Base-by-base conservation (phyloP, 2,888 invertebrate genomes). In the Clunio marinus region DNA sequence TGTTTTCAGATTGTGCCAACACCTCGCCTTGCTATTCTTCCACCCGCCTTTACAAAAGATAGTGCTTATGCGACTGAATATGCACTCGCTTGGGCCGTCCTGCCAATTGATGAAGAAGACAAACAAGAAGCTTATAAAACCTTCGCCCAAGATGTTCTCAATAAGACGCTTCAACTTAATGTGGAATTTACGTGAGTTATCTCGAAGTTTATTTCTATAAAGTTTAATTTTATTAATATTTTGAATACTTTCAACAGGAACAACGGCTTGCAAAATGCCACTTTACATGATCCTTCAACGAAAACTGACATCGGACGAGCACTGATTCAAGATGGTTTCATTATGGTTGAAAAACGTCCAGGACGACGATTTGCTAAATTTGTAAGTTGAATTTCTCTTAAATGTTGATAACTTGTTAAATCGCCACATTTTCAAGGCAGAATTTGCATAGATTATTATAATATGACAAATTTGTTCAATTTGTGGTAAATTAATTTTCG, bases 41-140 rank as follows among this genome's bases (percentile, higher is more conserved):
- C 97, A 0, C 81, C 88, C 24, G 85, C 86, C 68, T 91, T 89
- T 74, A 83, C 86, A 35, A 77, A 81, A 1, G 88, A 93, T 68
- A 86, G 86, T 70, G 85, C 91, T 51, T 92, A 87, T 76, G 97
- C 96, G 1, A 85, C 84, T n/a, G 95, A 96, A 76, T 96, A 92
- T 76, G 81, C 82, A 1, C 81, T 99, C 70, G 94, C 95, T 28
- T 89, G 93, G 75, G 86, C 93, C 28, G 82, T 84, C 73, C 84
- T 95, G 76, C 95, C 96, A 5, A 81, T 84, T 69, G 97, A 98
- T 79, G 89, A 91, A 41, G 96, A 97, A 71, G 91, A 89, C 74
- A 84, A 86, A 71, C 83, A 85, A 28, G 86, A 90, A 72, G 93
- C 94, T 0, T 80, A 89, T 32, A 82, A 85, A 70, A 84, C 83